Base-by-base conservation (phyloP, 2,113 vertebrate species). In the Sinocyclocheilus rhinocerous region DNA sequence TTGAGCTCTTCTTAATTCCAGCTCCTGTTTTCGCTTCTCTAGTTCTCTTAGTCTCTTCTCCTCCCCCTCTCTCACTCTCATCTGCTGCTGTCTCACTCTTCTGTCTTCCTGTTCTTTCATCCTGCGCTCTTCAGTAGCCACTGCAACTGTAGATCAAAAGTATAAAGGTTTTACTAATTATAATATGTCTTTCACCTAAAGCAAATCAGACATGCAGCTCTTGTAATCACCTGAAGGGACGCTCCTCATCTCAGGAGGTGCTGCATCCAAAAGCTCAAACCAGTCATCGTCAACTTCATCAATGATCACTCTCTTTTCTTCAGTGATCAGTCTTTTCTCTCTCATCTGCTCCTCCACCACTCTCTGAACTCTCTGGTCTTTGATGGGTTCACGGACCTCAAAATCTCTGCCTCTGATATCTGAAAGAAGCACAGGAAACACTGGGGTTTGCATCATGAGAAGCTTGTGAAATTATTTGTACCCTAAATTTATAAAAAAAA, bases 51-150 rank as follows among this genome's bases (percentile, higher is more conserved):
- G 29, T n/a, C n/a, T 65, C 36, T 10, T 76, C 72, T 85, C 80
- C 65, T 82, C 76, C 39, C 63, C 76, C n/a, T 89, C 78, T 67
- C 52, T 83, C 8, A 73, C 67, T 85, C 42, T 87, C 20, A 26
- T 85, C 57, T 87, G 92, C 42, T 92, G 86, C 87, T 83, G 90
- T 90, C 92, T 91, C 92, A 93, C 81, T 55, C 83, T 4, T 91
- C 50, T 72, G 90, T 52, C 65, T 33, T 84, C 81, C 33, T 59
- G 81, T n/a, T 73, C 81, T 63, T 83, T 90, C 3, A 4, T 86
- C 85, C 89, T 89, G 6, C 85, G 83, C 84, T 90, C 18, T 15
- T 20, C n/a, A 8, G 86, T 61, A 24, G 10, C 45, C 26, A 70
- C 81, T 70, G 45, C 52, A 83, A 70, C 65, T 10, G n/a, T 1